These are phyloP conservation scores for Fragum fragum DNA, from an alignment of 2,888 invertebrate species.

Conservation along the genomic window DNA sequence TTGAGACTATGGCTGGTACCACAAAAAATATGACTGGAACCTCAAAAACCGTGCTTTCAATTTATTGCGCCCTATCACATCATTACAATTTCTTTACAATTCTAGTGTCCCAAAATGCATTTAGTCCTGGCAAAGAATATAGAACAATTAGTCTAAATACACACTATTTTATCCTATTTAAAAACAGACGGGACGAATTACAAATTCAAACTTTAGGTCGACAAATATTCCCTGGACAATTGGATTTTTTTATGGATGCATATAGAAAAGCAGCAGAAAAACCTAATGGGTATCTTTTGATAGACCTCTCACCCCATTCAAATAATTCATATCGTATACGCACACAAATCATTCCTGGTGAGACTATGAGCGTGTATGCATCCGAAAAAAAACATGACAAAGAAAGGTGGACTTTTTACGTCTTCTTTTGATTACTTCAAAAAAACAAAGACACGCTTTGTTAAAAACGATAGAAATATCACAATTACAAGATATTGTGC, in stretches of 20 bases:
- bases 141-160: slow-evolving; percentile 25
- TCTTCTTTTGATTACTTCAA: slow-evolving; percentile 32
- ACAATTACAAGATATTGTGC: slow-evolving; percentile 40
- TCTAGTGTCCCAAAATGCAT: slow-evolving; percentile 26
- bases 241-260: slow-evolving; percentile 56
- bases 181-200: slow-evolving; percentile 48
- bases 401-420: slow-evolving; percentile 42
- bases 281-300: slow-evolving; percentile 36
- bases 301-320: slow-evolving; percentile 45
- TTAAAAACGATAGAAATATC: slow-evolving; percentile 36
- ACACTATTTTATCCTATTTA: slow-evolving; percentile 52
- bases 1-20: neutral
- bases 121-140: slow-evolving; percentile 14
- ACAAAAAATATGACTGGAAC: neutral
- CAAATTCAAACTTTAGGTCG: slow-evolving; percentile 55
- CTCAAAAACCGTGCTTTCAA: slow-evolving; percentile 27
- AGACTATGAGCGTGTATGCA: slow-evolving; percentile 45
- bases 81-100: slow-evolving; percentile 39
- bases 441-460: slow-evolving; percentile 39
- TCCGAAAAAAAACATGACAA: slow-evolving; percentile 31
- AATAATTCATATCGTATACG: slow-evolving; percentile 37
- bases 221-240: slow-evolving; percentile 55
- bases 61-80: slow-evolving; percentile 44
- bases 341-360: slow-evolving; percentile 48
- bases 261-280: slow-evolving; percentile 44